A percentile compares a stretch with the other conserved stretches of the same genome.
These are phyloP conservation scores for Lates japonicus DNA, from an alignment of 2,797 vertebrate species.

Conservation along the genomic window DNA sequence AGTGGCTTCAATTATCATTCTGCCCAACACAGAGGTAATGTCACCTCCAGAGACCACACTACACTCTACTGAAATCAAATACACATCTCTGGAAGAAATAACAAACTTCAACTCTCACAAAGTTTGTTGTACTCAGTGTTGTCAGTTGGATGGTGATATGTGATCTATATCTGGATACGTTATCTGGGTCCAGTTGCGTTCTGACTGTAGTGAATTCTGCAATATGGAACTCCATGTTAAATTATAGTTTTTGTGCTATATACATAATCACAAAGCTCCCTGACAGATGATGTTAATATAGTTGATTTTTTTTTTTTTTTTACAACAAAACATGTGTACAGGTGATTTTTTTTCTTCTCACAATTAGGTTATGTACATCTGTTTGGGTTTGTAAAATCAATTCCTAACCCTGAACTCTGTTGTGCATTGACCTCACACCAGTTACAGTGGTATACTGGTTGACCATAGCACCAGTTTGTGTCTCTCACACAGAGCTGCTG, in stretches of 20 bases:
- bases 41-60: slow-evolving; percentile 46
- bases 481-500: neutral
- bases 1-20: slow-evolving; percentile 79
- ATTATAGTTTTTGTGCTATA: neutral
- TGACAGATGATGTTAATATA: neutral
- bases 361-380: too few relatives aligned
- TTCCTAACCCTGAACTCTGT: too few relatives aligned
- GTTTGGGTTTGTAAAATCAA: too few relatives aligned
- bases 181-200: neutral
- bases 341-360: too few relatives aligned
- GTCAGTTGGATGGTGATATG: neutral
- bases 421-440: too few relatives aligned
- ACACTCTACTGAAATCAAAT: slow-evolving; percentile 15
- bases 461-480: neutral
- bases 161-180: neutral
- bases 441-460: too few relatives aligned
- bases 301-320: too few relatives aligned
- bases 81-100: neutral
- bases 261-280: neutral
- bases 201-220: neutral
- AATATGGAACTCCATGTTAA: neutral
- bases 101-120: neutral
- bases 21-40: slow-evolving; percentile 72
- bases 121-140: slow-evolving; percentile 18
- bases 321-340: neutral